A percentile compares a stretch with the other conserved stretches of the same genome.
Conservation (phyloP, 2,888 invertebrate genomes). For the Agrotis exclamationis region DNA sequence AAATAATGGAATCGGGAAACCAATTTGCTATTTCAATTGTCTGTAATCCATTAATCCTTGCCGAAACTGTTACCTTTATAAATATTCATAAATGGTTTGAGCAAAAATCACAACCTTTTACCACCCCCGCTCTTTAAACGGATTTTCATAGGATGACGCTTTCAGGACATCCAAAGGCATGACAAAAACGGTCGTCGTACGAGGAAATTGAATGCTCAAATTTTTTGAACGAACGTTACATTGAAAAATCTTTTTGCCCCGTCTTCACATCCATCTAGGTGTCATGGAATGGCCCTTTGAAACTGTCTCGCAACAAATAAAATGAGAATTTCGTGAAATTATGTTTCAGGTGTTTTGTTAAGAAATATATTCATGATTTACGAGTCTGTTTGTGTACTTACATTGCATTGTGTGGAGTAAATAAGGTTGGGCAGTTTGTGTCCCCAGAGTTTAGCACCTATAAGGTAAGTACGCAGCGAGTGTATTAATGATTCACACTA, state of each 20-base stretch:
- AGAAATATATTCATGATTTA: constrained; percentile 18
- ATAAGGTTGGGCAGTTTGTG: constrained; percentile 35
- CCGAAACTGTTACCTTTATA: not conserved
- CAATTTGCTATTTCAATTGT: constrained; percentile 20
- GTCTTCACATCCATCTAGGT: constrained; percentile 34
- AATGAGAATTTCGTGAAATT: constrained; percentile 35
- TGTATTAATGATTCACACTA: constrained; percentile 58
- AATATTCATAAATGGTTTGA: constrained; percentile 6
- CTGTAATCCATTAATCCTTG: constrained; percentile 8
- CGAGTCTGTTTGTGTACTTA: constrained; percentile 19
- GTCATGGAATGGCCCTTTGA: constrained; percentile 50
- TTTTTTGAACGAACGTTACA: constrained; percentile 43
- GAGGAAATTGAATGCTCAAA: constrained; percentile 49
- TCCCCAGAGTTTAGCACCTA: constrained; percentile 30
- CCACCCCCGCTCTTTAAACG: constrained; percentile 3
- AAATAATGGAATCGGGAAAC: constrained; percentile 23
- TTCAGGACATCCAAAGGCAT: constrained; percentile 21
- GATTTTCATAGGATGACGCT: constrained; percentile 20
- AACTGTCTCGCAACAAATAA: constrained; percentile 35
- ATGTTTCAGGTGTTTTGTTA: constrained; percentile 7
- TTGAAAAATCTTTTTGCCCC: constrained; percentile 44
- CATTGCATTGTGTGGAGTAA: constrained; percentile 36
- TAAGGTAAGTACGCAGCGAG: constrained; percentile 27
- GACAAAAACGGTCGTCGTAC: constrained; percentile 34
- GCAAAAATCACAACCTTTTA: constrained; percentile 24